Percentiles rank a stretch among this genome's conserved stretches.
Conservation (phyloP, 2,888 invertebrate species). For the Amphimallon solstitiale region DNA sequence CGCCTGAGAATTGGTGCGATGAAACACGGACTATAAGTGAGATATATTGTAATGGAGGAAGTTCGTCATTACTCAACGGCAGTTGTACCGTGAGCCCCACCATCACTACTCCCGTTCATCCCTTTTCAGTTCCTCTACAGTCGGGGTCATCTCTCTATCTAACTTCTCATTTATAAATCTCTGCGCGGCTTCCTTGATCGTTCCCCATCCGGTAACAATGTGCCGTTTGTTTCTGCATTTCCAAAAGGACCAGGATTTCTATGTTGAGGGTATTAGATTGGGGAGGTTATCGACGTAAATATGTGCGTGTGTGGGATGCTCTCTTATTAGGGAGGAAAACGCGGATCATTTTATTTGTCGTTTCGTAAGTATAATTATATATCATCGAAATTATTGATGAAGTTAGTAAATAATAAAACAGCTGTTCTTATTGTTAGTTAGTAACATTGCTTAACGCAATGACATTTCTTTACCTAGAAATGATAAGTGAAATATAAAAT, state of each 20-base stretch:
- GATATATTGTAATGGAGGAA: conserved; percentile 61
- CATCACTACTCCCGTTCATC: neutral
- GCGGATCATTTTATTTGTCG: too few species aligned
- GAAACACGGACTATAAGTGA: conserved; percentile 60
- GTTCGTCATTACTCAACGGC: conserved; percentile 60
- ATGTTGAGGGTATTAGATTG: conserved; percentile 6
- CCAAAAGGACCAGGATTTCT: conserved; percentile 13
- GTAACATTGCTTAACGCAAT: too few species aligned
- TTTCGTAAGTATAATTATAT: too few species aligned
- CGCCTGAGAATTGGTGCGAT: conserved; percentile 49
- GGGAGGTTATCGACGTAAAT: conserved; percentile 12
- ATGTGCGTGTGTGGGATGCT: too few species aligned
- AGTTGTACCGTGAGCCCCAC: conserved; percentile 22
- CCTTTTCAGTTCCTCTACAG: neutral
- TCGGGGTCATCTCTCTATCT: neutral
- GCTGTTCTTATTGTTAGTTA: too few species aligned
- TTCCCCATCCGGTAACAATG: conserved; percentile 28
- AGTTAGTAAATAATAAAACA: too few species aligned
- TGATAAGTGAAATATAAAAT: too few species aligned
- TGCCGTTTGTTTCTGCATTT: conserved; percentile 35
- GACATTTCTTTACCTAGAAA: too few species aligned
- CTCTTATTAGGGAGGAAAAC: too few species aligned
- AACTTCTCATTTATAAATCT: conserved; percentile 47
- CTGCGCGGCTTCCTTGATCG: conserved; percentile 39
- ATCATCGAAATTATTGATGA: too few species aligned